Evolutionary conservation across 2,888 invertebrate genomes (phyloP).

Genomic region (Hypomecis punctinalis): DNA sequence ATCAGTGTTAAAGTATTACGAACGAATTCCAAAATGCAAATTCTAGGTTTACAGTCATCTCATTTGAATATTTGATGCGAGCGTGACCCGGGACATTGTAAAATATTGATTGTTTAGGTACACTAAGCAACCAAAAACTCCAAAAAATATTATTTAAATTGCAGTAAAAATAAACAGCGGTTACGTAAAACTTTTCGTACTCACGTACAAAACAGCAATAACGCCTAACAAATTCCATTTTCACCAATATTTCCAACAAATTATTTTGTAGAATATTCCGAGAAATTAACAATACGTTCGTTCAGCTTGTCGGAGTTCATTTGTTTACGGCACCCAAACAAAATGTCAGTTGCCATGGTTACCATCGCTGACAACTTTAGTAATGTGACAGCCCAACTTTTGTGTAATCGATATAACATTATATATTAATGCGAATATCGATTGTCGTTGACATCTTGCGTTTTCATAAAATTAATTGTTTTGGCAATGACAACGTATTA

Average conservation of each 20-base stretch:
- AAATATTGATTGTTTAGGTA: conserved; percentile 66
- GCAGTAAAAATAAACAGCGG: conserved; percentile 23
- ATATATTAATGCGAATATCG: conserved; percentile 44
- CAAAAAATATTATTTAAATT: conserved; percentile 26
- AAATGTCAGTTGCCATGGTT: conserved; percentile 66
- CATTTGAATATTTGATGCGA: conserved; percentile 70
- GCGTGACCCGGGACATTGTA: conserved; percentile 69
- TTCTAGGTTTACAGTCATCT: conserved; percentile 54
- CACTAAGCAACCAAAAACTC: conserved; percentile 53
- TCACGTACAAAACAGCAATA: conserved; percentile 60
- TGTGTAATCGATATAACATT: conserved; percentile 64
- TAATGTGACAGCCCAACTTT: conserved; percentile 50
- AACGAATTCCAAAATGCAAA: conserved; percentile 60
- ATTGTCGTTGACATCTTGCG: conserved; percentile 22
- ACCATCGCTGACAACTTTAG: conserved; percentile 69
- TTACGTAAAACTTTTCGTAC: conserved; percentile 44
- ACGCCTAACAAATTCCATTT: conserved; percentile 59
- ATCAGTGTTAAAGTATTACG: conserved; percentile 30
- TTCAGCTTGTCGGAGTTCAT: conserved; percentile 70
- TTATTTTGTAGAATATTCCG: conserved; percentile 37
- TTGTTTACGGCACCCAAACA: conserved; percentile 80
- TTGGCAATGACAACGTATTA: not conserved
- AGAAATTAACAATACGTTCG: conserved; percentile 60
- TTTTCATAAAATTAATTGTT: conserved; percentile 4
- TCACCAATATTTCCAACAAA: conserved; percentile 47